Evolutionary conservation across 2,113 vertebrate genomes (phyloP).

Genomic region (Xenopus laevis): DNA sequence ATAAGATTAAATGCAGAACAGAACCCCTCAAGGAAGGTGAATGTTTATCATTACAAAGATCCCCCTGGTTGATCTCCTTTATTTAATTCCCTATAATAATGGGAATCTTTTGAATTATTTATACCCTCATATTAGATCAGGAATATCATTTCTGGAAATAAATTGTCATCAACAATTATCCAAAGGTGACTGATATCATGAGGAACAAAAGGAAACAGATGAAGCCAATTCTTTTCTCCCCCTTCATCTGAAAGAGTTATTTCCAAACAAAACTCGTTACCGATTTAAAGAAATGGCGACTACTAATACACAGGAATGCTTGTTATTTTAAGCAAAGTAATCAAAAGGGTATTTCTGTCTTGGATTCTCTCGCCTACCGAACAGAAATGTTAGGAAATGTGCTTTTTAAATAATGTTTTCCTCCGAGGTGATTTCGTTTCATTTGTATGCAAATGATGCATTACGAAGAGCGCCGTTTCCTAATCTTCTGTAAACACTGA

Average conservation of each 20-base stretch:
- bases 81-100: conserved; percentile 70
- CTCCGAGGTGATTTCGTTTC: conserved; percentile 25
- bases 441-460: conserved; percentile 38
- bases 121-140: conserved; percentile 68
- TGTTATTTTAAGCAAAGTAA: conserved; percentile 15
- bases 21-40: conserved; percentile 66
- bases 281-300: conserved; percentile 9
- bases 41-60: conserved; percentile 66
- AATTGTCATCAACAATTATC: conserved; percentile 64
- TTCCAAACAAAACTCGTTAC: neutral
- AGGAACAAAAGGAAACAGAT: conserved; percentile 58
- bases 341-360: conserved; percentile 26
- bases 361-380: neutral
- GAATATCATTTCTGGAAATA: conserved; percentile 68
- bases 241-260: neutral
- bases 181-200: conserved; percentile 58
- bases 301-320: conserved; percentile 11
- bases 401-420: conserved; percentile 23
- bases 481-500: conserved; percentile 40
- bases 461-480: conserved; percentile 23
- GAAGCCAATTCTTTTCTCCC: conserved; percentile 30
- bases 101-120: conserved; percentile 71
- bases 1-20: conserved; percentile 67
- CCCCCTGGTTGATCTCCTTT: conserved; percentile 65
- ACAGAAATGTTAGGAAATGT: neutral